Conservation (phyloP, 2,888 invertebrate species). For the Zaprionus lineosus region DNA sequence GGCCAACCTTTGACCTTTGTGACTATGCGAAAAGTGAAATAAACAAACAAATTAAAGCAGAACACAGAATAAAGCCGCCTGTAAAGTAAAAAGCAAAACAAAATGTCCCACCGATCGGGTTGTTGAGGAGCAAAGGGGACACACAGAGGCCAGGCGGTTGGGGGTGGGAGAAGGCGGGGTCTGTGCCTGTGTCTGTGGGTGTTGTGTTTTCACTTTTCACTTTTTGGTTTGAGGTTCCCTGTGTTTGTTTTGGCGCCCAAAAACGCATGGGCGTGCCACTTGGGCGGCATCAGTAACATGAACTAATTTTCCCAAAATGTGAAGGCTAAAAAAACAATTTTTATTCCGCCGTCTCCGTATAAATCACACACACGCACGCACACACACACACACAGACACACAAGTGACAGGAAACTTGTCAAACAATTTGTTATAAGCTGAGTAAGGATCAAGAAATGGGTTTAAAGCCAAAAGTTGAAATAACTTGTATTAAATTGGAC, state of each 20-base stretch:
- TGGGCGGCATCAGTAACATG: conserved; percentile 31
- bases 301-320: conserved; percentile 53
- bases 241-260: conserved; percentile 30
- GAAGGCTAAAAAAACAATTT: conserved; percentile 49
- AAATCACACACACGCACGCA: too few relatives aligned
- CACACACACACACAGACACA: too few relatives aligned
- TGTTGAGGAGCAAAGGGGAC: too few relatives aligned
- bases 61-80: conserved; percentile 55
- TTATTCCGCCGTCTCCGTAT: too few relatives aligned
- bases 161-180: too few relatives aligned
- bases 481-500: conserved; percentile 24
- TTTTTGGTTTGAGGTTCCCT: conserved; percentile 2
- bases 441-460: conserved; percentile 9
- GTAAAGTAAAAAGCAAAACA: conserved; percentile 39
- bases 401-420: conserved; percentile 40
- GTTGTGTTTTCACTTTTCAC: neutral
- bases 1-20: conserved; percentile 67
- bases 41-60: conserved; percentile 73
- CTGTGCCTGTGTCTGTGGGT: neutral
- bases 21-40: conserved; percentile 59
- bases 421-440: conserved; percentile 35
- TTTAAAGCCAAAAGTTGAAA: neutral
- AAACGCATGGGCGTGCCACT: conserved; percentile 21
- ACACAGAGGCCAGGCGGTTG: too few relatives aligned
- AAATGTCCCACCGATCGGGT: conserved; percentile 27